Evolutionary conservation across 92 coral and sea anemone genomes (phyloP), one percentile per base, ranked within the genome.

Genomic region (Chrysogorgia sp.): DNA sequence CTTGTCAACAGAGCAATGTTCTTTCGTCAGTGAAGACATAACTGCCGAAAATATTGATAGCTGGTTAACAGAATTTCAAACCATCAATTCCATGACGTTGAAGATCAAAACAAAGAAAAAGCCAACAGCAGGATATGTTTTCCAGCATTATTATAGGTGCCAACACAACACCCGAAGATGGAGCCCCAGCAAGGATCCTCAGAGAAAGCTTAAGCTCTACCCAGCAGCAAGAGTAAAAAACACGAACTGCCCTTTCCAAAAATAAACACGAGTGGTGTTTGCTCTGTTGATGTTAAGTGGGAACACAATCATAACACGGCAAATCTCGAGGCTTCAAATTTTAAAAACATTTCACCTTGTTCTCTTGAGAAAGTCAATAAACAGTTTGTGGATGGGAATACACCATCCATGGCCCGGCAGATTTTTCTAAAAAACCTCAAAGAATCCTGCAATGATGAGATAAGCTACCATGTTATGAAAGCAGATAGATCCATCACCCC

Each of bases 391-490:
- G 56, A 81, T 76, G 92, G 89, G 4, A 82, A 76, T 45, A 88
- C 92, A 28, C 87, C 92, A 59, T 85, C 89, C 23, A 70, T 84
- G 70, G 90, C 90, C 34, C 81, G 85, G 14, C 85, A 85, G 80
- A 86, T 81, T 41, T 85, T 80, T 77, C 52, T 85, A 57, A 82
- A 88, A 37, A 86, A 85, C 25, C 21, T 81, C 24, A 35, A 82
- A 71, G n/a, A n/a, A n/a, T n/a, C n/a, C n/a, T n/a, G n/a, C n/a
- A n/a, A n/a, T n/a, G 85, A n/a, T n/a, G n/a, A n/a, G n/a, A n/a
- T n/a, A n/a, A n/a, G n/a, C n/a, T n/a, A n/a, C n/a, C n/a, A n/a
- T 26, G 25, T 68, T 3, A 58, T 3, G 17, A 58, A 58, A n/a
- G 64, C 64, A 9, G 64, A 58, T 25, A 7, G 64, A 7, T 58